Evolutionary conservation across 2,797 vertebrate genomes (phyloP).

Genomic region (Neoniphon sammara): DNA sequence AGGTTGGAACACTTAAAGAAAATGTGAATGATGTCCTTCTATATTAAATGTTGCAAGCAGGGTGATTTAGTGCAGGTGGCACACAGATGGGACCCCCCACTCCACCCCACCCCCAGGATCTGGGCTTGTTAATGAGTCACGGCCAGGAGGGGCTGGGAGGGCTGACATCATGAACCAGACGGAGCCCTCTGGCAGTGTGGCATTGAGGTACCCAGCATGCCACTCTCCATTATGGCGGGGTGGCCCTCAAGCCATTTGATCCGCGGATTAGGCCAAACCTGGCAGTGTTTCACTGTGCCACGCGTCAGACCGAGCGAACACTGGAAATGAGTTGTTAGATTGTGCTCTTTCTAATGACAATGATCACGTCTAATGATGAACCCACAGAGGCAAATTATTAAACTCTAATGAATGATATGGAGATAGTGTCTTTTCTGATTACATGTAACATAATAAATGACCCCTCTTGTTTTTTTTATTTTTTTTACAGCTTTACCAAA

Average conservation of each 20-base stretch:
- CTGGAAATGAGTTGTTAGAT: conserved; percentile 33
- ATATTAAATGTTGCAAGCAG: conserved; percentile 53
- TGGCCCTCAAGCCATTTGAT: conserved; percentile 55
- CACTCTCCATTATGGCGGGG: conserved; percentile 49
- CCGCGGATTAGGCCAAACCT: conserved; percentile 58
- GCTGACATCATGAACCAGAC: conserved; percentile 69
- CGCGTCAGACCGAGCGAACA: conserved; percentile 50
- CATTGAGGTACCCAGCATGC: conserved; percentile 65
- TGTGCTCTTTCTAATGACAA: conserved; percentile 40
- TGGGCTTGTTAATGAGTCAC: conserved; percentile 71
- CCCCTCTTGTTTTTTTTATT: background rate
- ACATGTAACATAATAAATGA: background rate
- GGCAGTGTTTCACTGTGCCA: conserved; percentile 42
- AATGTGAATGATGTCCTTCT: conserved; percentile 24
- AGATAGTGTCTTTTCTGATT: background rate
- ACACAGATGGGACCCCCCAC: conserved; percentile 64
- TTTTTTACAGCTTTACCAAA: conserved; percentile 11
- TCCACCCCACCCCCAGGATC: conserved; percentile 29
- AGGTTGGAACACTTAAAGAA: conserved; percentile 14
- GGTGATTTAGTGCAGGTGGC: conserved; percentile 71
- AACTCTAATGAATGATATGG: conserved; percentile 37
- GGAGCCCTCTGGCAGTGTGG: conserved; percentile 55
- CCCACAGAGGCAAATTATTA: conserved; percentile 32
- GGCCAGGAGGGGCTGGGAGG: conserved; percentile 41
- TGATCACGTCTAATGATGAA: conserved; percentile 34